Conservation (phyloP, 2,888 invertebrate genomes). For the Endotricha flammealis region DNA sequence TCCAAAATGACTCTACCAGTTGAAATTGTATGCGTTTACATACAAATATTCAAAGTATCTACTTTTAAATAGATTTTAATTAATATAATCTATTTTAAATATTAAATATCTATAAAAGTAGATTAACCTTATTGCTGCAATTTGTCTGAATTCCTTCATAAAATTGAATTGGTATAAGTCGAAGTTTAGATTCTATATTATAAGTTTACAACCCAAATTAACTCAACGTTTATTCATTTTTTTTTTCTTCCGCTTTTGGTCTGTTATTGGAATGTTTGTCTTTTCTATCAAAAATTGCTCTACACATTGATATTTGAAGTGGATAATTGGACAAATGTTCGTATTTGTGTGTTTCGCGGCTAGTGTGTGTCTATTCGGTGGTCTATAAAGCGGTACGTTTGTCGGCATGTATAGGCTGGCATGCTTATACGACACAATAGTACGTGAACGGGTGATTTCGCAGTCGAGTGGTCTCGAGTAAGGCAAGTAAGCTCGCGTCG, state of each 20-base stretch:
- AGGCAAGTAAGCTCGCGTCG: slow-evolving; percentile 43
- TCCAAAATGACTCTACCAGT: too few species aligned
- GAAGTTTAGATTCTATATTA: too few species aligned
- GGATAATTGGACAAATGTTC: slow-evolving; percentile 40
- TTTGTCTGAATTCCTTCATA: too few species aligned
- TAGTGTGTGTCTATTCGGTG: slow-evolving; percentile 8
- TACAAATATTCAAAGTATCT: too few species aligned
- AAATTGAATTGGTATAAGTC: too few species aligned
- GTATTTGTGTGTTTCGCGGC: slow-evolving; percentile 16
- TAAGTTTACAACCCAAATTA: too few species aligned
- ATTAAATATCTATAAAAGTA: too few species aligned
- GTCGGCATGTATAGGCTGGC: slow-evolving; percentile 49
- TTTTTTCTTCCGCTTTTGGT: slow-evolving; percentile 6
- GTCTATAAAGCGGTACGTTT: slow-evolving; percentile 35
- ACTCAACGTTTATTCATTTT: too few species aligned
- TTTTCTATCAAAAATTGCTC: slow-evolving; percentile 10
- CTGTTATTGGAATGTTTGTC: slow-evolving; percentile 3
- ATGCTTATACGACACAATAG: slow-evolving; percentile 32
- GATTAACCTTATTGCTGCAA: too few species aligned
- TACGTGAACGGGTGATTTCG: slow-evolving; percentile 58
- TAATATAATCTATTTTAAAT: too few species aligned
- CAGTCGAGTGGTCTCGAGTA: slow-evolving; percentile 52
- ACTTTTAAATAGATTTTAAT: too few species aligned
- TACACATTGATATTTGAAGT: slow-evolving; percentile 25
- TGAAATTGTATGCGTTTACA: too few species aligned